A percentile compares a stretch with the other conserved stretches of the same genome.
These are phyloP conservation scores for Phyllotis vaccarum DNA, from an alignment of 2,797 vertebrate species.

Conservation along the genomic window DNA sequence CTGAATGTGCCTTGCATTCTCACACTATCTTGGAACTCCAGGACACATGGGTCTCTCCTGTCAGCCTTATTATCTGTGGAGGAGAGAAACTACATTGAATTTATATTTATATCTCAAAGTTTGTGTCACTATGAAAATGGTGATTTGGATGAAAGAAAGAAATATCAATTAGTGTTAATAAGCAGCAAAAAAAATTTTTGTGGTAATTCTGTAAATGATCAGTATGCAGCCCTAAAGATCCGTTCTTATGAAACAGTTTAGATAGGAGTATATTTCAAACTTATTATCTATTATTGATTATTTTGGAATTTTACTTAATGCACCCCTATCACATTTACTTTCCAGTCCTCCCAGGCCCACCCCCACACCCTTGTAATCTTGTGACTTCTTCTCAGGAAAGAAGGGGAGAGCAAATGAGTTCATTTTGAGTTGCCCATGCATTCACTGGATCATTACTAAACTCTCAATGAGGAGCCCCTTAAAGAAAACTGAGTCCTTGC, in stretches of 20 bases:
- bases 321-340: too few species aligned
- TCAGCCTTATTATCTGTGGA: background rate
- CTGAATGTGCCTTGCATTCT: background rate
- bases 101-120: background rate
- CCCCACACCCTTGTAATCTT: too few species aligned
- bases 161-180: background rate
- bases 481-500: background rate
- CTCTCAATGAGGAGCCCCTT: background rate
- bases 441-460: too few species aligned
- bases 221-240: background rate
- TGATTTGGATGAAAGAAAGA: background rate
- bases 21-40: background rate
- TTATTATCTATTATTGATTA: too few species aligned
- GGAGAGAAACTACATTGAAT: background rate
- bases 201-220: background rate
- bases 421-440: too few species aligned
- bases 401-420: too few species aligned
- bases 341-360: too few species aligned
- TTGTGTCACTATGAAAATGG: background rate
- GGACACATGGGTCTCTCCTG: background rate
- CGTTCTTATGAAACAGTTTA: background rate
- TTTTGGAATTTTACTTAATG: too few species aligned
- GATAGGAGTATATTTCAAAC: background rate
- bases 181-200: constrained; percentile 10
- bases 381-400: too few species aligned